A percentile compares a stretch with the other conserved stretches of the same genome.
phyloP scores from a whole-genome alignment of 1,140 invertebrate species.

The Apis dorsata region DNA sequence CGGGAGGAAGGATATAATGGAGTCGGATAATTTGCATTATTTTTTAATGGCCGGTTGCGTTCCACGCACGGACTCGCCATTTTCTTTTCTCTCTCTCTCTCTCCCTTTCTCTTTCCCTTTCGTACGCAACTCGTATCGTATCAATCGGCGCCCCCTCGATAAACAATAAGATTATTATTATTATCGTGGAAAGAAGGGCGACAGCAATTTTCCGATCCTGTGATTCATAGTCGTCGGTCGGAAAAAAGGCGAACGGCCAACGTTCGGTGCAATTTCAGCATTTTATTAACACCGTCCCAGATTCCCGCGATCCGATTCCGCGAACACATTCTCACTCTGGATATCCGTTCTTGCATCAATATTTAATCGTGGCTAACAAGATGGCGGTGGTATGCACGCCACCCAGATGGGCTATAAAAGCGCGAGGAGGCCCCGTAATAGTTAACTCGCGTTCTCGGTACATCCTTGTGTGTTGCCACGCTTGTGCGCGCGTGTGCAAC shows the following conservation, averaged over 20 bases:
- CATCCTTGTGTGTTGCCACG: constrained; percentile 19
- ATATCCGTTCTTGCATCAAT: constrained; percentile 74
- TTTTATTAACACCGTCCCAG: constrained; percentile 32
- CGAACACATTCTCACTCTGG: constrained; percentile 43
- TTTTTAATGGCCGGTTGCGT: constrained; percentile 12
- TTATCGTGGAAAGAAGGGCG: not conserved
- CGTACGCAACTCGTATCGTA: no score
- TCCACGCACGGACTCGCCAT: not conserved
- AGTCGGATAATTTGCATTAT: constrained; percentile 11
- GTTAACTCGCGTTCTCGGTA: constrained; percentile 51
- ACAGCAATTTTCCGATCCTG: no score
- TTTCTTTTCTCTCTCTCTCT: not conserved
- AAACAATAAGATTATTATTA: not conserved
- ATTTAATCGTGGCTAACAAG: constrained; percentile 73
- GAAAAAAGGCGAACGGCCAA: no score
- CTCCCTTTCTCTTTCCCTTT: rapidly evolving
- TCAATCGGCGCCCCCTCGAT: no score
- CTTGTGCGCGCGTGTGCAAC: not conserved
- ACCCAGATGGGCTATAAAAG: constrained; percentile 67
- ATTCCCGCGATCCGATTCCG: constrained; percentile 53
- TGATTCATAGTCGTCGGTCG: constrained; percentile 6
- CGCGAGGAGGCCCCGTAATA: constrained; percentile 49
- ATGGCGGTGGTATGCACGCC: constrained; percentile 69
- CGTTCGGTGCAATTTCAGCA: no score
- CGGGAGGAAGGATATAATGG: not conserved